A percentile compares a stretch with the other conserved stretches of the same genome.
Evolutionary conservation across 2,113 vertebrate genomes (phyloP).

Genomic region (Rhinogobius similis): DNA sequence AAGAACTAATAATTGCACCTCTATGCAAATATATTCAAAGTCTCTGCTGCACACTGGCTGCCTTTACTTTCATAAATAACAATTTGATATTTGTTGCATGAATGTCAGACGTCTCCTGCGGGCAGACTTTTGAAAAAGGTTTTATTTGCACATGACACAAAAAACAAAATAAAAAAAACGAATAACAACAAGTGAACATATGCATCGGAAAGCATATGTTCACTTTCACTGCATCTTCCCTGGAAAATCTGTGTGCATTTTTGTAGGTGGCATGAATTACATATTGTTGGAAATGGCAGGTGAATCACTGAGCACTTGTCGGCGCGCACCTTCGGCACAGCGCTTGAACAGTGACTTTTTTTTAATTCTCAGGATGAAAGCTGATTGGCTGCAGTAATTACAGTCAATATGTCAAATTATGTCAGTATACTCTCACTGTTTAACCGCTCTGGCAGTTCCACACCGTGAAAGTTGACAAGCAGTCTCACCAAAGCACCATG

Average conservation of each 20-base stretch:
- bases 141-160: slow-evolving; percentile 7
- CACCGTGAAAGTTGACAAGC: neutral
- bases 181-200: no score
- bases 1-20: neutral
- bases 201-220: no score
- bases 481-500: neutral
- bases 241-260: neutral
- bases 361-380: neutral
- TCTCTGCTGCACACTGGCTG: neutral
- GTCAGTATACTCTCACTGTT: neutral
- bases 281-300: neutral
- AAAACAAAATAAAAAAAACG: neutral
- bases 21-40: slow-evolving; percentile 4
- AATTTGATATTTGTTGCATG: slow-evolving; percentile 8
- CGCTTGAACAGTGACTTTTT: slow-evolving; percentile 34
- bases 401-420: neutral
- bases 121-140: neutral
- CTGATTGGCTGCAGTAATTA: neutral
- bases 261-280: slow-evolving; percentile 6
- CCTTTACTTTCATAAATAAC: slow-evolving; percentile 4
- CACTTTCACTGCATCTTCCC: neutral
- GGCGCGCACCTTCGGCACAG: slow-evolving; percentile 11
- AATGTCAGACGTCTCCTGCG: slow-evolving; percentile 8
- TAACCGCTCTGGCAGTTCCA: neutral
- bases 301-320: slow-evolving; percentile 17